phyloP scores from a whole-genome alignment of 1,140 invertebrate species.

The Idris sp. region DNA sequence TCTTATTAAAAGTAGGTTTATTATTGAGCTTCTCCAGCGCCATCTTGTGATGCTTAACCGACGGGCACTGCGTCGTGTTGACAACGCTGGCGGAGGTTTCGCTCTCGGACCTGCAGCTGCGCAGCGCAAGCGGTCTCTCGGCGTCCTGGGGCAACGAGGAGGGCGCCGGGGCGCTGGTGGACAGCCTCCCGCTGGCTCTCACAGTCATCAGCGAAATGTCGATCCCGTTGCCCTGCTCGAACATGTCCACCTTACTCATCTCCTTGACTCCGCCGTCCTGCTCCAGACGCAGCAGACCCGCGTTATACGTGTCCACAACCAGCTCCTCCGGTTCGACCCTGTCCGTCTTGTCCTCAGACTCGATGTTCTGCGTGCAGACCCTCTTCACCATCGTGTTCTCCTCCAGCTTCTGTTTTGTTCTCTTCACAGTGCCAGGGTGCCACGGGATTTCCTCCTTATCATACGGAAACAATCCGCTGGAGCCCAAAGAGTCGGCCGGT shows the following conservation, averaged over 20 bases:
- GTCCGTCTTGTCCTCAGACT: constrained; percentile 64
- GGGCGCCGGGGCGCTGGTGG: constrained; percentile 82
- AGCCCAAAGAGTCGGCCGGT: constrained; percentile 71
- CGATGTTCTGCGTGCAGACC: constrained; percentile 75
- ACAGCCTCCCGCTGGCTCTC: constrained; percentile 76
- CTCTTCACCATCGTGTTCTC: constrained; percentile 76
- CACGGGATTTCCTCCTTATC: constrained; percentile 82
- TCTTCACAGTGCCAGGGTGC: constrained; percentile 83
- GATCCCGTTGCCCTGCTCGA: constrained; percentile 68
- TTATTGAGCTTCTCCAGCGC: constrained; percentile 80
- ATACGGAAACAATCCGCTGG: constrained; percentile 79
- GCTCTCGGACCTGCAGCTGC: constrained; percentile 74
- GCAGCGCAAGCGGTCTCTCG: constrained; percentile 70
- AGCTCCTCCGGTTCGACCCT: constrained; percentile 62
- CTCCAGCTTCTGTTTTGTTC: constrained; percentile 86
- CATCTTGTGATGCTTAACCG: constrained; percentile 81
- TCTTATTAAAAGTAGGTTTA: constrained; percentile 73
- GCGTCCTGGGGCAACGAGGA: constrained; percentile 79
- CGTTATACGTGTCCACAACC: constrained; percentile 69
- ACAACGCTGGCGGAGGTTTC: constrained; percentile 77
- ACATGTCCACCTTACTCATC: constrained; percentile 51
- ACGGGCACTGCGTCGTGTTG: constrained; percentile 76
- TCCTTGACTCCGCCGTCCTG: constrained; percentile 42
- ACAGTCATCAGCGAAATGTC: constrained; percentile 67
- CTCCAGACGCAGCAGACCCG: constrained; percentile 59